Percentiles rank a stretch among this genome's conserved stretches.
These are phyloP conservation scores for Rhogogaster chlorosoma DNA, from an alignment of 2,888 invertebrate species.

Conservation along the genomic window DNA sequence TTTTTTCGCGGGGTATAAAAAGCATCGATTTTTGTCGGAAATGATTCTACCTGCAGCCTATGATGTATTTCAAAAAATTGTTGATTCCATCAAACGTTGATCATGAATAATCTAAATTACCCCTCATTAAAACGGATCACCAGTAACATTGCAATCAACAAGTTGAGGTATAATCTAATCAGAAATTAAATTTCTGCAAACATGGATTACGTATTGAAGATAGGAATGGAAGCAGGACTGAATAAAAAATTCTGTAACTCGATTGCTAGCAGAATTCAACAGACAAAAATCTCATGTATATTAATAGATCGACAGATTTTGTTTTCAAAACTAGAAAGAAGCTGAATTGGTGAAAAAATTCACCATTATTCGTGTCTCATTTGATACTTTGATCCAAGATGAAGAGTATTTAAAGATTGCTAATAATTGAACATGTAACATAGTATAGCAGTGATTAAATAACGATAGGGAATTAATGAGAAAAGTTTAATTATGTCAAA, in stretches of 20 bases:
- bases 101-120: neutral
- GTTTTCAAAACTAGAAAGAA: neutral
- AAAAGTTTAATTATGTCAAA: conserved; percentile 71
- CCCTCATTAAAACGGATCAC: neutral
- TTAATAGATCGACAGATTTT: neutral
- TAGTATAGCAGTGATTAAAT: conserved; percentile 57
- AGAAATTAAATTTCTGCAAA: neutral
- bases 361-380: neutral
- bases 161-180: neutral
- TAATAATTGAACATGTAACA: conserved; percentile 6
- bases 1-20: neutral
- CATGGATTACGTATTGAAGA: conserved; percentile 2
- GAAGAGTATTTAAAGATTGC: neutral
- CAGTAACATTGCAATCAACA: neutral
- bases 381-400: neutral
- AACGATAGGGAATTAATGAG: conserved; percentile 64
- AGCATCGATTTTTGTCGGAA: neutral
- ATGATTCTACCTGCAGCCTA: neutral
- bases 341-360: neutral
- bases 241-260: neutral
- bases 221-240: neutral
- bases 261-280: neutral
- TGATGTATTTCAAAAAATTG: neutral
- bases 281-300: neutral
- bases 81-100: neutral